These are phyloP conservation scores for Pantala flavescens DNA, from an alignment of 1,140 invertebrate genomes.

Conservation along the genomic window DNA sequence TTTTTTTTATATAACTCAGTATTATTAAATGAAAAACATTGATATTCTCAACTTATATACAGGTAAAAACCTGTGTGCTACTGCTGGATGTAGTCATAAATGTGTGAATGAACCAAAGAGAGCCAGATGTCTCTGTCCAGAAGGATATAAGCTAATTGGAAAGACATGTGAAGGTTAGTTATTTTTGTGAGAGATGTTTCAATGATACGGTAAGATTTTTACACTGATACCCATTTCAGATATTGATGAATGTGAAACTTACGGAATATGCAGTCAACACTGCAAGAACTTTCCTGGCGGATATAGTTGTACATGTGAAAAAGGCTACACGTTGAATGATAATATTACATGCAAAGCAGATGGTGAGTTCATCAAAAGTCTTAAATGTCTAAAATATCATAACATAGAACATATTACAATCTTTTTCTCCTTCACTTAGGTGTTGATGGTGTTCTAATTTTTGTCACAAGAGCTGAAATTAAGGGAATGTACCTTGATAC, in stretches of 20 bases:
- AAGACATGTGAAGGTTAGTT: background rate
- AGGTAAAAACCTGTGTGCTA: background rate
- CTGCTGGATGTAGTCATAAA: slow-evolving; percentile 18
- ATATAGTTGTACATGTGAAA: slow-evolving; percentile 68
- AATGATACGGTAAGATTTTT: background rate
- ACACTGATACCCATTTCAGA: slow-evolving; percentile 37
- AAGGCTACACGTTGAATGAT: slow-evolving; percentile 56
- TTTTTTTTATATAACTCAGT: background rate
- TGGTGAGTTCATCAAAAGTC: slow-evolving; percentile 28
- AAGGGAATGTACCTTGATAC: slow-evolving; percentile 38
- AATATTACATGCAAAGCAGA: slow-evolving; percentile 57
- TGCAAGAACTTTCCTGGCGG: slow-evolving; percentile 69
- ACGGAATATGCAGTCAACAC: slow-evolving; percentile 68
- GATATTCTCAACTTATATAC: no score
- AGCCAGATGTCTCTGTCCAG: slow-evolving; percentile 37
- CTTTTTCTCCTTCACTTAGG: slow-evolving; percentile 25
- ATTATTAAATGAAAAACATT: no score
- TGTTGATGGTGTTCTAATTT: slow-evolving; percentile 52
- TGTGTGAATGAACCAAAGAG: slow-evolving; percentile 33
- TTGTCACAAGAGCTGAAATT: slow-evolving; percentile 44
- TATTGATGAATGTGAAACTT: slow-evolving; percentile 69
- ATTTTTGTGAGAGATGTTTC: background rate
- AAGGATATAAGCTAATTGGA: slow-evolving; percentile 30
- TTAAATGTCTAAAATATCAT: background rate
- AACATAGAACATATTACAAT: background rate